phyloP scores from a whole-genome alignment of 1,140 invertebrate species.

The Scylla paramamosain region DNA sequence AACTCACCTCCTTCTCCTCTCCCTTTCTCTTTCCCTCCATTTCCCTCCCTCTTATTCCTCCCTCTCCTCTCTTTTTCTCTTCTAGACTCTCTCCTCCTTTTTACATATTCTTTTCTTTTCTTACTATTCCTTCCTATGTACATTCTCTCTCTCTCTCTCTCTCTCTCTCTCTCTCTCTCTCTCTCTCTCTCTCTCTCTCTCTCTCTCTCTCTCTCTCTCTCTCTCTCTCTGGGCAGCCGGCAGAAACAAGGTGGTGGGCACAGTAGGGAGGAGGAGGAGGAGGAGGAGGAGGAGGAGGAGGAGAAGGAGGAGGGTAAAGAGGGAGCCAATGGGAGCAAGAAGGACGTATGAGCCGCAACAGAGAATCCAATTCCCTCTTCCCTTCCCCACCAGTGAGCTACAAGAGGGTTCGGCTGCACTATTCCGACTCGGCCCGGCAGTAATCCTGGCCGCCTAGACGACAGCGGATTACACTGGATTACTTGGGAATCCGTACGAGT shows the following conservation, averaged over 20 bases:
- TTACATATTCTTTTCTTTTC: neutral
- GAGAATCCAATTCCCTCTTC: slow-evolving; percentile 21
- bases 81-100: neutral
- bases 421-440: neutral
- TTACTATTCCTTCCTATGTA: neutral
- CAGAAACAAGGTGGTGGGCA: neutral
- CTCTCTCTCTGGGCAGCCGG: no score
- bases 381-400: neutral
- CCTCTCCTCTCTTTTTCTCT: neutral
- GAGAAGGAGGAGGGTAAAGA: neutral
- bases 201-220: slow-evolving; percentile 45
- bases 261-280: neutral
- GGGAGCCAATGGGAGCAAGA: neutral
- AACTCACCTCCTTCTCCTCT: neutral
- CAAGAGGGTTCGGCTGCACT: slow-evolving; percentile 4
- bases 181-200: neutral
- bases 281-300: neutral
- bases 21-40: neutral
- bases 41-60: neutral
- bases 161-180: neutral
- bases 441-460: neutral
- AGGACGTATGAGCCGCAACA: slow-evolving; percentile 18
- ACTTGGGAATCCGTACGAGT: neutral
- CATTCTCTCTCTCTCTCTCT: neutral
- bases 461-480: slow-evolving; percentile 21